These are phyloP conservation scores for Bombus sibiricus DNA, from an alignment of 1,140 invertebrate species.

Conservation along the genomic window DNA sequence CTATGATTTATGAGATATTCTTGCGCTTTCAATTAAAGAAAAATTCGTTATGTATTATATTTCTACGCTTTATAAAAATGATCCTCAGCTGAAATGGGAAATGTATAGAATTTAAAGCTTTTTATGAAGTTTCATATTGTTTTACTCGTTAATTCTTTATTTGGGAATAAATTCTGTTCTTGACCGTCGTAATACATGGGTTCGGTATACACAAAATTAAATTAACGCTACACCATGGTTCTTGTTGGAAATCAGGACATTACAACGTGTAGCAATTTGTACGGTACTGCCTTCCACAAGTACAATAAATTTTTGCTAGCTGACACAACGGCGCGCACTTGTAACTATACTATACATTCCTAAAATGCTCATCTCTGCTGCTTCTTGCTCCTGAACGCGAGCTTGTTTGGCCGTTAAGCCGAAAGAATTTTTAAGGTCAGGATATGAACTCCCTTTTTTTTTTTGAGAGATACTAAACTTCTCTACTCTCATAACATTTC, in stretches of 20 bases:
- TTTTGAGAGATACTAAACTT: neutral
- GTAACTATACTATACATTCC: neutral
- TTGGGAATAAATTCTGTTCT: neutral
- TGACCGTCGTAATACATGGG: too few species aligned
- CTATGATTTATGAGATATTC: neutral
- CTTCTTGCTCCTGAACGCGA: neutral
- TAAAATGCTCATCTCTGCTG: neutral
- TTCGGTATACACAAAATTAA: neutral
- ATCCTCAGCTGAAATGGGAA: neutral
- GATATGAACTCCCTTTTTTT: neutral
- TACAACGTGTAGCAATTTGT: constrained; percentile 2
- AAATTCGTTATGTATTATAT: neutral
- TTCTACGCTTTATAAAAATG: neutral
- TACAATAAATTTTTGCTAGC: constrained; percentile 1
- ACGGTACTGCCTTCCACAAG: neutral
- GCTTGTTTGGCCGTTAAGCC: neutral
- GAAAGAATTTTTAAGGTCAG: neutral
- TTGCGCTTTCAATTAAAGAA: neutral
- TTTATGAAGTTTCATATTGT: neutral
- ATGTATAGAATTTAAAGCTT: neutral
- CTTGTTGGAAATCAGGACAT: neutral
- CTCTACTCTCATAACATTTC: neutral
- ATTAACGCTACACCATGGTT: neutral
- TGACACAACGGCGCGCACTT: neutral
- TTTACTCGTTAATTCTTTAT: neutral